Base-by-base conservation (phyloP, 2,888 invertebrate species). In the Pteria penguin region DNA sequence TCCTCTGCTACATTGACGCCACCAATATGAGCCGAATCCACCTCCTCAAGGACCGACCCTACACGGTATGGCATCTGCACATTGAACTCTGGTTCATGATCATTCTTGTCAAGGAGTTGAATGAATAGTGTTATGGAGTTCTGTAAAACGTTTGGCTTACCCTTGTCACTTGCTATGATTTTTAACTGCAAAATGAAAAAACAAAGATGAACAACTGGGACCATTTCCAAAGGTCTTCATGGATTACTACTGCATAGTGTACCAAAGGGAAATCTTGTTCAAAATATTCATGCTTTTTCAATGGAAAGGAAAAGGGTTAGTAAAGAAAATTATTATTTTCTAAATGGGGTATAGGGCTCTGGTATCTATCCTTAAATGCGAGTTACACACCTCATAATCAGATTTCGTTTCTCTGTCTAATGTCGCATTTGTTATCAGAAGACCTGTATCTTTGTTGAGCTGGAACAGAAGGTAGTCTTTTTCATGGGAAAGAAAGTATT, bases 381-480 rank as follows among this genome's bases (percentile, higher is more conserved):
- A n/a, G n/a, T n/a, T 29, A 24, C 76, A 95, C 70, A 97, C 93
- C n/a, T 95, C 95, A 89, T 96, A 96, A 52, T 94, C 94, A 18
- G 94, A 94, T 87, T 95, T 95, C 0, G 93, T 93, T 90, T 97
- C 97, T 0, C 96, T 94, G 90, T 97, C 97, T 36, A 97, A 90
- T 0, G 94, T 90, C 55, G 94, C 93, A 0, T 94, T 94, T 0
- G 96, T 96, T 0, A 95, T 95, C 61, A 97, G 95, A 26, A 95
- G 85, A 0, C 97, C 97, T 0, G 95, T 95, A 27, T 94, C 93
- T 4, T 95, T 94, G 91, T 97, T 95, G 79, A 98, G 94, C 72
- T 94, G 93, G 93, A 98, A 98, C 31, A 95, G 94, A 84, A 95
- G 94, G 94, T 96, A 96, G 85, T 96, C 95, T 18, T 79, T 78